These are phyloP conservation scores for Phylloscopus whistleri DNA, from an alignment of 2,113 vertebrate species.

Conservation along the genomic window DNA sequence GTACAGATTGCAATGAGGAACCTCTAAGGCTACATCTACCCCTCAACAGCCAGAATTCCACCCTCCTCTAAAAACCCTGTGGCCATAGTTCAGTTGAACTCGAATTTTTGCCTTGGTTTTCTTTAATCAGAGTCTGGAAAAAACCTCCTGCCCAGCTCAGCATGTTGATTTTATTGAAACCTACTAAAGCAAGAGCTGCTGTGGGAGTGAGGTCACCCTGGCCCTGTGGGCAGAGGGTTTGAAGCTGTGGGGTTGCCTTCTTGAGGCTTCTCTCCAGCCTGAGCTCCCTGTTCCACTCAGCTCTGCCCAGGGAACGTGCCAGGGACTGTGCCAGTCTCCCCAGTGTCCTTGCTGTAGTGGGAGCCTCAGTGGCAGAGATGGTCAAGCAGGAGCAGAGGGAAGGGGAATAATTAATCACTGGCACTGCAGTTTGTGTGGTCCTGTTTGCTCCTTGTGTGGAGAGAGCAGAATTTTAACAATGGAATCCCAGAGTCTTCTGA, in stretches of 20 bases:
- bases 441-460: neutral
- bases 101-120: neutral
- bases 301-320: neutral
- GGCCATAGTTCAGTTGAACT: neutral
- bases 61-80: neutral
- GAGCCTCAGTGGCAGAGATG: neutral
- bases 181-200: neutral
- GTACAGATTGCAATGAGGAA: neutral
- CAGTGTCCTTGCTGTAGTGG: neutral
- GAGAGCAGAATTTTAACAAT: neutral
- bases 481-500: neutral
- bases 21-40: neutral
- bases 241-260: neutral
- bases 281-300: neutral
- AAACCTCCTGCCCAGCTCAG: neutral
- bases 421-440: accelerated
- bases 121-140: neutral
- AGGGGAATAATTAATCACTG: neutral
- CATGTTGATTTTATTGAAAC: neutral
- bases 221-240: neutral
- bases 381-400: neutral
- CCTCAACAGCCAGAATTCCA: neutral
- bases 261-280: neutral
- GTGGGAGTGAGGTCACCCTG: neutral
- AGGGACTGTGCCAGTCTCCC: neutral